A percentile compares a stretch with the other conserved stretches of the same genome.
These are phyloP conservation scores for Nestor notabilis DNA, from an alignment of 2,113 vertebrate genomes.

Conservation along the genomic window DNA sequence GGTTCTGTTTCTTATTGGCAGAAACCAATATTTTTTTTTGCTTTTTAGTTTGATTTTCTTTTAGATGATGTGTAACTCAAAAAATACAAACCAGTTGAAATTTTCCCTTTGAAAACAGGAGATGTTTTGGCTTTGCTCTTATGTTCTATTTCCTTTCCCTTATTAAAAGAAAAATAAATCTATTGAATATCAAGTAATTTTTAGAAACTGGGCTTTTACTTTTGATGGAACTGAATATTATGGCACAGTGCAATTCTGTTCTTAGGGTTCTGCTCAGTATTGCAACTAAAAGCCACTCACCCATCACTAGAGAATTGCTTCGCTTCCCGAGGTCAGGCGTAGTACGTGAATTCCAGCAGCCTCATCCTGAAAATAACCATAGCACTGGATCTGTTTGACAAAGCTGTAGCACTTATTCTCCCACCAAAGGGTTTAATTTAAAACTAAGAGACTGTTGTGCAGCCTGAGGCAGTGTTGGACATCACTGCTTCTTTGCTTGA, in stretches of 20 bases:
- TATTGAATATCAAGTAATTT: neutral
- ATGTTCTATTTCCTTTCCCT: neutral
- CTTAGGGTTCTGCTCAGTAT: neutral
- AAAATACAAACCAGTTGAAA: neutral
- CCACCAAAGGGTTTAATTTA: neutral
- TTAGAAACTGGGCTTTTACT: neutral
- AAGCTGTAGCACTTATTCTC: neutral
- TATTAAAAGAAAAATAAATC: neutral
- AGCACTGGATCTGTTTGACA: neutral
- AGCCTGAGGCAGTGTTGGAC: neutral
- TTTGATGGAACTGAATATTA: neutral
- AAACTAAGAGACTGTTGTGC: neutral
- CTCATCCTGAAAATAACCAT: neutral
- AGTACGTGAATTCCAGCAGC: neutral
- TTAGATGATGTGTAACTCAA: neutral
- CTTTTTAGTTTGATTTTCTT: neutral
- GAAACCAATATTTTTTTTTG: neutral
- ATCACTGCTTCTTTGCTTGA: neutral
- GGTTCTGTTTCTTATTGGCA: neutral
- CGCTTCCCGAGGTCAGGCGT: neutral
- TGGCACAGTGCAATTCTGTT: neutral
- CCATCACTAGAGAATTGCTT: neutral
- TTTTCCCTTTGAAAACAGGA: neutral
- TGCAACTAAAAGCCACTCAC: neutral
- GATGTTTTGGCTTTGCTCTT: neutral